Percentiles rank a stretch among this genome's conserved stretches.
These are phyloP conservation scores for Sialia sialis DNA, from an alignment of 2,113 vertebrate genomes.

Conservation along the genomic window DNA sequence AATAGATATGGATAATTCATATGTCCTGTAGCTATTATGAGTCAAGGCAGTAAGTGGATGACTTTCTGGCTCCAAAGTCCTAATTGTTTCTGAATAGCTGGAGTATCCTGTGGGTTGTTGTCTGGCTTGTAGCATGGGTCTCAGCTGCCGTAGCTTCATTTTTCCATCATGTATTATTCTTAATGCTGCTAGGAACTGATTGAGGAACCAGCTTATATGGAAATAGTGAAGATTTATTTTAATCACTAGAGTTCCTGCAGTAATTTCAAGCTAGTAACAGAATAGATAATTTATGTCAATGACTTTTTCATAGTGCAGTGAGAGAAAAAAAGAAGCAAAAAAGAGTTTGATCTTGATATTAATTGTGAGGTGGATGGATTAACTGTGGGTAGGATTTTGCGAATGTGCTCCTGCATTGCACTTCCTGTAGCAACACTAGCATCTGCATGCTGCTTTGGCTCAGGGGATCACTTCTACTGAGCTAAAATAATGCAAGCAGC, in stretches of 20 bases:
- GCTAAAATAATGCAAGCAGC: constrained; percentile 32
- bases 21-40: constrained; percentile 66
- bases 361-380: constrained; percentile 29
- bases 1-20: constrained; percentile 66
- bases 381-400: constrained; percentile 38
- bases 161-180: constrained; percentile 72
- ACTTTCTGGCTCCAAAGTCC: constrained; percentile 69
- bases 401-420: background rate
- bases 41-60: constrained; percentile 56
- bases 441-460: background rate
- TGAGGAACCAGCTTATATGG: constrained; percentile 63
- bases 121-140: constrained; percentile 67
- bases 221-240: constrained; percentile 70
- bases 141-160: constrained; percentile 71
- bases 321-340: background rate
- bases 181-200: constrained; percentile 63
- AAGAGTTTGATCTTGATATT: constrained; percentile 24
- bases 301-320: background rate
- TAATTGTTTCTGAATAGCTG: constrained; percentile 71
- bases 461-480: constrained; percentile 54
- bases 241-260: constrained; percentile 61
- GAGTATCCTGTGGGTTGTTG: constrained; percentile 72
- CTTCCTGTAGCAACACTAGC: background rate
- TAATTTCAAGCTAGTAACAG: constrained; percentile 55
- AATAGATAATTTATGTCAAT: constrained; percentile 26